Evolutionary conservation across 2,113 vertebrate species (phyloP).

Genomic region (Tapirus terrestris): DNA sequence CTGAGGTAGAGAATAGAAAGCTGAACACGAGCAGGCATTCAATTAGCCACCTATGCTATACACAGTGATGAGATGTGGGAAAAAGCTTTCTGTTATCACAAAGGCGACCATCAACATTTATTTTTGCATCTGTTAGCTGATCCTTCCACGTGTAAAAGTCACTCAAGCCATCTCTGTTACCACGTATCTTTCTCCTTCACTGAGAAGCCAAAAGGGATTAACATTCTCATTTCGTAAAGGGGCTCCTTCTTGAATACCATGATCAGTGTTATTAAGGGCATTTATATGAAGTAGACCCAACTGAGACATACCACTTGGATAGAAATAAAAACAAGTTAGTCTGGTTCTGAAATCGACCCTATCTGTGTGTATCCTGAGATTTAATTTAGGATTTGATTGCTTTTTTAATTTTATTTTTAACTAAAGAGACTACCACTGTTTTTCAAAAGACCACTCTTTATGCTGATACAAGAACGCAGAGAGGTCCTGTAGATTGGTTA

Average conservation of each 20-base stretch:
- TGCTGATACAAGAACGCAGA: not conserved
- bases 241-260: not conserved
- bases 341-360: not conserved
- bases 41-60: not conserved
- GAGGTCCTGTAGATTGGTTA: not conserved
- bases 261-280: not conserved
- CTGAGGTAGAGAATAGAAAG: not conserved
- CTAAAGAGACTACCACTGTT: not conserved
- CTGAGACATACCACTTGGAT: not conserved
- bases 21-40: not conserved
- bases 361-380: not conserved
- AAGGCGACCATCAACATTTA: not conserved
- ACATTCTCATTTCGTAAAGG: not conserved
- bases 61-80: not conserved
- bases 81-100: not conserved
- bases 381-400: not conserved
- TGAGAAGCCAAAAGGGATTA: not conserved
- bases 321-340: not conserved
- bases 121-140: not conserved
- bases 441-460: not conserved
- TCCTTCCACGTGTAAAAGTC: not conserved
- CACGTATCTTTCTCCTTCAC: not conserved
- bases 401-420: not conserved
- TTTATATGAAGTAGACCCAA: not conserved
- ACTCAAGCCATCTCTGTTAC: not conserved